Conservation (phyloP, 2,797 vertebrate species). For the Benthosema pterotum region DNA sequence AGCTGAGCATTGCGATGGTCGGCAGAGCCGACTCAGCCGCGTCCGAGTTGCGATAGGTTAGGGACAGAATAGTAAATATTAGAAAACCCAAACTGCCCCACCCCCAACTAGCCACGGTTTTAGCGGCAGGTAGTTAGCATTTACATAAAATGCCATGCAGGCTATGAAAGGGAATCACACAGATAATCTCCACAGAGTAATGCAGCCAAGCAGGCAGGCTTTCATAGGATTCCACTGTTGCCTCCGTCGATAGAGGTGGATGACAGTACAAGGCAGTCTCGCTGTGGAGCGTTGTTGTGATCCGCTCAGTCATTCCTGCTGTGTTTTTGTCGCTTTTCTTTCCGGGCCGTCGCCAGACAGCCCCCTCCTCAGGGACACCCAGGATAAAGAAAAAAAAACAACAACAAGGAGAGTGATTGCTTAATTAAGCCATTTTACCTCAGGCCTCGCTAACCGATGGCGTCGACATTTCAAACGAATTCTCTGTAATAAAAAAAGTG, state of each 20-base stretch:
- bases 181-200: background rate
- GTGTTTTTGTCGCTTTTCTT: conserved; percentile 62
- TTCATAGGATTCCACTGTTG: background rate
- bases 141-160: too few species aligned
- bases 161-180: too few species aligned
- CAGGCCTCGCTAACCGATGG: conserved; percentile 43
- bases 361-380: conserved; percentile 38
- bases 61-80: too few species aligned
- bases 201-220: conserved; percentile 13
- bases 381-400: too few species aligned
- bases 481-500: conserved; percentile 34
- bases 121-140: too few species aligned
- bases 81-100: too few species aligned
- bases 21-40: too few species aligned
- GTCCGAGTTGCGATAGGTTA: too few species aligned
- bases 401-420: conserved; percentile 34
- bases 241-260: conserved; percentile 20
- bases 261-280: conserved; percentile 1
- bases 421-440: conserved; percentile 64
- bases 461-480: conserved; percentile 47
- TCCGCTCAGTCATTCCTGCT: conserved; percentile 39
- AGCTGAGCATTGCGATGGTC: too few species aligned
- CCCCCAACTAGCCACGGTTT: too few species aligned
- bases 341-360: conserved; percentile 55
- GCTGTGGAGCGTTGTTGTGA: conserved; percentile 38